Conservation (phyloP, 2,113 vertebrate species). For the Notiomystis cincta region DNA sequence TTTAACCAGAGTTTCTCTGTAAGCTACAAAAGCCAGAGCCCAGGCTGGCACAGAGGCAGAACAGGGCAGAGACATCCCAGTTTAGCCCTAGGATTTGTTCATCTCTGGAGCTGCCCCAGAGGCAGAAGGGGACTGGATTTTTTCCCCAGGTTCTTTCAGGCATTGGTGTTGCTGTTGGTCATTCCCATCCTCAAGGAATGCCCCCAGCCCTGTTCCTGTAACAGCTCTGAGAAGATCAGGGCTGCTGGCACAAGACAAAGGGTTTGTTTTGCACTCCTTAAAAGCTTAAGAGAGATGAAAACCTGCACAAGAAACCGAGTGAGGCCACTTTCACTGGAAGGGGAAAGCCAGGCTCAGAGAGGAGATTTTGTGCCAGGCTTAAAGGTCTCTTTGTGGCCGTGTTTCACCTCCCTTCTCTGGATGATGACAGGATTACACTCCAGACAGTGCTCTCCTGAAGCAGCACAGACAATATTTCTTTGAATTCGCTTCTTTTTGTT, state of each 20-base stretch:
- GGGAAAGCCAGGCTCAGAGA: neutral
- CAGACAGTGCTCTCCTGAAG: neutral
- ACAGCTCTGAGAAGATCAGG: neutral
- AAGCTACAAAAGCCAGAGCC: neutral
- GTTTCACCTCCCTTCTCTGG: neutral
- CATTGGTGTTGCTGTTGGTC: neutral
- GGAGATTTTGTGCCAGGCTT: neutral
- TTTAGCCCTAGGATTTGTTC: neutral
- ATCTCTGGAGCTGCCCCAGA: neutral
- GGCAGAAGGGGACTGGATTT: neutral
- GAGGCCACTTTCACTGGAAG: neutral
- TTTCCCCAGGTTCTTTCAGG: neutral
- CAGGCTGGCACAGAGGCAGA: neutral
- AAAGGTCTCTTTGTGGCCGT: neutral
- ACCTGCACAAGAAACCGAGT: neutral
- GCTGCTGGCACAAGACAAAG: neutral
- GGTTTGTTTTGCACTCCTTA: neutral
- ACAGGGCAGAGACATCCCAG: neutral
- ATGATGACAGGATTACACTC: neutral
- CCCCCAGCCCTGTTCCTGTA: neutral
- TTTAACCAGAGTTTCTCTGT: neutral
- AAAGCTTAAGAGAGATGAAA: conserved; percentile 5
- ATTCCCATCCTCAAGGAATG: neutral
- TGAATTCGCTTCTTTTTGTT: neutral
- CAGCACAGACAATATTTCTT: neutral